Percentiles rank a stretch among this genome's conserved stretches.
These are phyloP conservation scores for Germaria angustata DNA, from an alignment of 2,888 invertebrate genomes.

Conservation along the genomic window DNA sequence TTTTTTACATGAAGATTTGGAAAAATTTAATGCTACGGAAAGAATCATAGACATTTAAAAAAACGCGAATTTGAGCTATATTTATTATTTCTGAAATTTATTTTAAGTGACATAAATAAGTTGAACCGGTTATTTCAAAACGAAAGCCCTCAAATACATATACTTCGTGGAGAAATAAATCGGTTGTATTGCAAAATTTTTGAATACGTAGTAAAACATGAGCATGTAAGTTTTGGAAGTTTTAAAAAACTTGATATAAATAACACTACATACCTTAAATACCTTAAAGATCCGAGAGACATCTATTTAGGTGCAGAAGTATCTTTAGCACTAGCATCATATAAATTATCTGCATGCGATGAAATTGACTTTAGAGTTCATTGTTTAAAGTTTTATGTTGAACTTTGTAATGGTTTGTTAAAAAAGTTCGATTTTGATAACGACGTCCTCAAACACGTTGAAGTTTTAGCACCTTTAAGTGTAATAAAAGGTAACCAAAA, in stretches of 20 bases:
- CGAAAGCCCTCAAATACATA: constrained; percentile 47
- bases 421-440: constrained; percentile 43
- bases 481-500: constrained; percentile 34
- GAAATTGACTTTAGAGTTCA: constrained; percentile 25
- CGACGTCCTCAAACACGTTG: constrained; percentile 18
- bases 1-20: background rate
- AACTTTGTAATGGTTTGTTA: too few relatives aligned
- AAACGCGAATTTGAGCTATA: constrained; percentile 46
- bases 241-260: constrained; percentile 17
- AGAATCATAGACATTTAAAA: too few relatives aligned
- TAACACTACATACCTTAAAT: too few relatives aligned
- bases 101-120: constrained; percentile 29
- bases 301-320: too few relatives aligned
- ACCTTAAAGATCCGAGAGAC: too few relatives aligned
- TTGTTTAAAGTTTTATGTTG: constrained; percentile 46
- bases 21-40: too few relatives aligned
- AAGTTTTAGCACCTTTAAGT: background rate
- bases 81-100: constrained; percentile 49
- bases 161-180: background rate
- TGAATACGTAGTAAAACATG: too few relatives aligned
- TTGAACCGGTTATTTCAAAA: constrained; percentile 43
- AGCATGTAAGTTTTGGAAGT: too few relatives aligned
- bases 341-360: constrained; percentile 25
- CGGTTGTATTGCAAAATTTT: constrained; percentile 38
- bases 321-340: too few relatives aligned